These are phyloP conservation scores for Solenodon paradoxus DNA, from an alignment of 2,113 vertebrate genomes.

Conservation along the genomic window DNA sequence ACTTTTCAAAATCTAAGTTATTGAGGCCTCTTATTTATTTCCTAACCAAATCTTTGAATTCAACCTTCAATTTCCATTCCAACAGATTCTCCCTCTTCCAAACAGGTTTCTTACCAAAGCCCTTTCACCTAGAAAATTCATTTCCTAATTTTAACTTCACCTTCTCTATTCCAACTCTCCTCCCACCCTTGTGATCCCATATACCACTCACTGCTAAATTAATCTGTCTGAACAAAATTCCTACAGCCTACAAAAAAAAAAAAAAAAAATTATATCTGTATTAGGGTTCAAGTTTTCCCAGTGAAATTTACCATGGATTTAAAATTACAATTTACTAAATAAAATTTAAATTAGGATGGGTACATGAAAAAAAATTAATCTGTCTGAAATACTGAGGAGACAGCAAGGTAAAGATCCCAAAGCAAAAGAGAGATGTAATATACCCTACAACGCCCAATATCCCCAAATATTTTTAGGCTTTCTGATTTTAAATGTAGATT, in stretches of 20 bases:
- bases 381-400: neutral
- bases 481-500: neutral
- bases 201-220: neutral
- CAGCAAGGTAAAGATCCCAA: no score
- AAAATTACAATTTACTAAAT: constrained; percentile 11
- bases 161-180: neutral
- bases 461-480: neutral
- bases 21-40: neutral
- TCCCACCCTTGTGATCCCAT: neutral
- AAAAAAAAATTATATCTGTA: constrained; percentile 27
- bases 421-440: neutral
- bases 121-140: neutral
- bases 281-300: constrained; percentile 21
- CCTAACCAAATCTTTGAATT: neutral
- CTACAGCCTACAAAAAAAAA: neutral
- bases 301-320: neutral
- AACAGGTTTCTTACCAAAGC: neutral
- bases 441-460: neutral
- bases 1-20: neutral
- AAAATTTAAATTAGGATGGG: neutral
- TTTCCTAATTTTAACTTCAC: neutral
- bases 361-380: neutral
- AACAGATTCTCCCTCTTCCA: neutral
- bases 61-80: neutral
- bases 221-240: neutral